These are phyloP conservation scores for Acromyrmex echinatior DNA, from an alignment of 1,140 invertebrate genomes.

Conservation along the genomic window DNA sequence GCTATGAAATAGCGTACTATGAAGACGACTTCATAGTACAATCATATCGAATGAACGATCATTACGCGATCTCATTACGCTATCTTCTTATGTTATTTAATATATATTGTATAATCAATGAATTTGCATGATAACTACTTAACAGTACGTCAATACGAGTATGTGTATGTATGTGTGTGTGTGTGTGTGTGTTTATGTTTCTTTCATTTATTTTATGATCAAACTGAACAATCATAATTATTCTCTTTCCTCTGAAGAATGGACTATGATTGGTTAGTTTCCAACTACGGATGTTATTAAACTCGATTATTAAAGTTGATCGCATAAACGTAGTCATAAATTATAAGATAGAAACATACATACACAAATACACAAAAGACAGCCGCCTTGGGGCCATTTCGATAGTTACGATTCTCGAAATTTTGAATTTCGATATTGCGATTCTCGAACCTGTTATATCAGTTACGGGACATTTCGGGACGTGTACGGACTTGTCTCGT, in stretches of 20 bases:
- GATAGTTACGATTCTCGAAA: neutral
- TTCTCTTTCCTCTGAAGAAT: too few species aligned
- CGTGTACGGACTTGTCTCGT: too few species aligned
- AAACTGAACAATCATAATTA: too few species aligned
- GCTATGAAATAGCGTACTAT: neutral
- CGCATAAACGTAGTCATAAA: too few species aligned
- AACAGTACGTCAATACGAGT: neutral
- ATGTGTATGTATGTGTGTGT: neutral
- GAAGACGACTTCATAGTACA: neutral
- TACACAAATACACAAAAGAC: too few species aligned
- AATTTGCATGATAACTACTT: neutral
- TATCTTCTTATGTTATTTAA: constrained; percentile 25
- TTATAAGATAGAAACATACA: too few species aligned
- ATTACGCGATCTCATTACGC: constrained; percentile 22
- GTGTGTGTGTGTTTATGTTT: neutral
- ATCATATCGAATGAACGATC: constrained; percentile 43
- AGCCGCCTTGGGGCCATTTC: too few species aligned
- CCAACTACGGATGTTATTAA: too few species aligned
- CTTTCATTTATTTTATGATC: neutral
- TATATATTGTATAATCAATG: neutral
- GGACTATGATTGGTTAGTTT: too few species aligned
- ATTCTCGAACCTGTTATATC: neutral
- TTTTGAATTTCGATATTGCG: neutral
- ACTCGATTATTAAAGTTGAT: too few species aligned
- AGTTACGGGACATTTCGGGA: neutral